phyloP scores from a whole-genome alignment of 1,140 invertebrate species.

The Coenobita brevimanus region DNA sequence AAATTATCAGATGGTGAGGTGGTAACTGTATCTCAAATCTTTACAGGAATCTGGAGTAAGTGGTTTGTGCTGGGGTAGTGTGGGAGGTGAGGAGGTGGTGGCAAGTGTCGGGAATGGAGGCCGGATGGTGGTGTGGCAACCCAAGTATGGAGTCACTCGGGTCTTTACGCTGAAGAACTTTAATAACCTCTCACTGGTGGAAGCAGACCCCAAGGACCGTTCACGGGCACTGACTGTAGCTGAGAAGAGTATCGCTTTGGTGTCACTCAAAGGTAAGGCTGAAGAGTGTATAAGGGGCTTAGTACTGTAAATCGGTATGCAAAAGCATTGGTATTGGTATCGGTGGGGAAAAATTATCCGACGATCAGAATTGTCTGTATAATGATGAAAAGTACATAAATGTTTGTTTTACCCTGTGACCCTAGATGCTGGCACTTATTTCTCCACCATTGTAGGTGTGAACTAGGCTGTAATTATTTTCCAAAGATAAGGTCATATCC shows the following conservation, averaged over 20 bases:
- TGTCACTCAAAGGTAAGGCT: constrained; percentile 55
- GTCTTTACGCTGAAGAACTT: constrained; percentile 5
- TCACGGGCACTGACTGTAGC: constrained; percentile 46
- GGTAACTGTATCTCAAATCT: not conserved
- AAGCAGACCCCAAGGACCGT: constrained; percentile 22
- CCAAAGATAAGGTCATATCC: no score
- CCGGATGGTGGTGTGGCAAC: constrained; percentile 47
- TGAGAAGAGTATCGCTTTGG: constrained; percentile 28
- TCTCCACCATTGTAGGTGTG: no score
- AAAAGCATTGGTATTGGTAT: no score
- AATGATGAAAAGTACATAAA: no score
- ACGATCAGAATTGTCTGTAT: no score
- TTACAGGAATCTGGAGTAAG: constrained; percentile 12
- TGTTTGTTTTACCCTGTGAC: no score
- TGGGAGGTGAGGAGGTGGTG: constrained; percentile 45
- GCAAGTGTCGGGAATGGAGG: constrained; percentile 45
- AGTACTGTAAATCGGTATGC: no score
- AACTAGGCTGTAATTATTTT: no score
- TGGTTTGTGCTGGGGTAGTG: constrained; percentile 45
- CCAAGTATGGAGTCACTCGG: constrained; percentile 19
- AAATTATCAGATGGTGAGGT: no score
- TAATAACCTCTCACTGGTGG: constrained; percentile 13
- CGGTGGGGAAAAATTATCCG: no score
- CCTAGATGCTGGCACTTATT: no score
- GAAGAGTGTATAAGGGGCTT: no score